Evolutionary conservation across 1,140 invertebrate species (phyloP), one percentile per base, ranked within the genome.

Genomic region (Pinna nobilis): DNA sequence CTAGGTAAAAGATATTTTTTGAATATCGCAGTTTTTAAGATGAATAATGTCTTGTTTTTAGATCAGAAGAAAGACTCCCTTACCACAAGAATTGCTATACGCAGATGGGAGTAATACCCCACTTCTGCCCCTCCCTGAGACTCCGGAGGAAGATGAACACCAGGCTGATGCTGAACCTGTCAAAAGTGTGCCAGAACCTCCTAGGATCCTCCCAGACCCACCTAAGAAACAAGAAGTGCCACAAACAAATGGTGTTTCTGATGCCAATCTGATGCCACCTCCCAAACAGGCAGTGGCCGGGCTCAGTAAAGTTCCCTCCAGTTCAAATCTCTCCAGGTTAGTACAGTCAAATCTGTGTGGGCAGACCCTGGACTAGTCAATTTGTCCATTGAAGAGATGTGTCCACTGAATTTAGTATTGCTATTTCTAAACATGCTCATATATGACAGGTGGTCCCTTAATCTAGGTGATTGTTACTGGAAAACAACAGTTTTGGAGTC

Each of bases 71-170:
- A 90, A 92, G 77, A 93, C 93, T 41, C 91, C 93, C 23, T 91
- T 92, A 64, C 91, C 92, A 0, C 90, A 93, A 71, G 94, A 94
- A 81, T 86, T 95, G 53, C 88, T 95, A 32, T 94, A 92, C 84
- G 92, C 92, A 25, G 78, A 71, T 25, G 65, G 49, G 37, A 57
- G 13, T 33, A 51, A 15, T n/a, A 61, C 37, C 7, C 32, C 37
- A 44, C 51, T 37, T 66, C 11, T 73, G 53, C 51, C 66, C 60
- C 57, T 85, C 7, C 67, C 79, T 33, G 82, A 85, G 60, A 74
- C 79, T 18, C 77, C 80, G 15, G 79, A 82, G 39, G 83, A 84
- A 47, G 70, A 70, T n/a, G 63, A 66, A 18, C 37, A 32, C 15
- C 18, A 50, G 15, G 30, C 30, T 20, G n/a, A n/a, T n/a, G n/a